phyloP scores from a whole-genome alignment of 2,113 vertebrate species.

The Sarotherodon lohbergeri region DNA sequence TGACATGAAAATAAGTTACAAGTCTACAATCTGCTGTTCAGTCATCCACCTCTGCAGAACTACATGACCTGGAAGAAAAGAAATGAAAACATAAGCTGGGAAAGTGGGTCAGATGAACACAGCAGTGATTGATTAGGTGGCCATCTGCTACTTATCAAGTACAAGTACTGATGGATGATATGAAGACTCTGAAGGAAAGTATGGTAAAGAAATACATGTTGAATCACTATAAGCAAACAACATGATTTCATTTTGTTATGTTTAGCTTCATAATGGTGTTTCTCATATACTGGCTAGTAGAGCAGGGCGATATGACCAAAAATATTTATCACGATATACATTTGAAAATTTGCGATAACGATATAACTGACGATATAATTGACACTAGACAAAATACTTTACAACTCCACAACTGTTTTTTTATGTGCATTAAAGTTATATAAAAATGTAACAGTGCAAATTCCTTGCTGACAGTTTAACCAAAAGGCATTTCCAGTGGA shows the following conservation, averaged over 20 bases:
- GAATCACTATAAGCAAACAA: background rate
- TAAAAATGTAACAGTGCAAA: no score
- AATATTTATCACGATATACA: no score
- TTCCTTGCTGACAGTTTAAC: no score
- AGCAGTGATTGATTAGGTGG: background rate
- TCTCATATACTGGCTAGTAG: background rate
- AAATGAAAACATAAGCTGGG: background rate
- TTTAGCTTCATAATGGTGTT: background rate
- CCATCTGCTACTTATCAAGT: conserved; percentile 1
- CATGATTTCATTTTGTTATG: background rate
- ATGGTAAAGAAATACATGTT: background rate
- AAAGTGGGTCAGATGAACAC: conserved; percentile 19
- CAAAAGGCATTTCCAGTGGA: no score
- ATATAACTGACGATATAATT: no score
- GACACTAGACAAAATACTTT: no score
- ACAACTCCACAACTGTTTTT: no score
- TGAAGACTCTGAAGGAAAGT: background rate
- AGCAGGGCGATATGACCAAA: no score
- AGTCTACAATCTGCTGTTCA: background rate
- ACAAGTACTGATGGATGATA: background rate
- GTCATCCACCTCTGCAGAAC: background rate
- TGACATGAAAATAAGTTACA: background rate
- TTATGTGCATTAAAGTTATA: no score
- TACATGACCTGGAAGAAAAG: background rate
- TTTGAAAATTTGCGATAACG: no score